A percentile compares a stretch with the other conserved stretches of the same genome.
These are phyloP conservation scores for Struthidea cinerea DNA, from an alignment of 2,113 vertebrate genomes.

Conservation along the genomic window DNA sequence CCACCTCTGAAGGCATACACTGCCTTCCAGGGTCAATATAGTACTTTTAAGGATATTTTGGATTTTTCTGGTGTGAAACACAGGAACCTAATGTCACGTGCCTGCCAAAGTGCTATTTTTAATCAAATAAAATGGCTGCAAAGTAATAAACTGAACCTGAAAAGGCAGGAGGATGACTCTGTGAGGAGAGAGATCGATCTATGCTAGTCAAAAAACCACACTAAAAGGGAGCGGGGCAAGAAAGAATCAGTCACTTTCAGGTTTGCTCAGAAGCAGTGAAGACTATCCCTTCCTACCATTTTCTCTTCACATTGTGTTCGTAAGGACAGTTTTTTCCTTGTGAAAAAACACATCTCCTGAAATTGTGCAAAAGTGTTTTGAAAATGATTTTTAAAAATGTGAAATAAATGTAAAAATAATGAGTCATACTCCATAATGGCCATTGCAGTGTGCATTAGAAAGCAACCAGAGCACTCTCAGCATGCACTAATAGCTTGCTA, in stretches of 20 bases:
- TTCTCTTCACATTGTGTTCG: background rate
- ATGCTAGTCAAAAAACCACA: background rate
- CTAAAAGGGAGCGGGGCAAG: background rate
- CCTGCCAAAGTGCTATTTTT: background rate
- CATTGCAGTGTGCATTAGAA: conserved; percentile 48
- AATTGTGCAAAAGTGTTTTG: conserved; percentile 33
- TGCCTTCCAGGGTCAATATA: background rate
- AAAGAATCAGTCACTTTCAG: background rate
- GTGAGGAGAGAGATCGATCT: background rate
- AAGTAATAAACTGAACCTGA: background rate
- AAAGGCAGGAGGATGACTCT: background rate
- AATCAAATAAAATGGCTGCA: background rate
- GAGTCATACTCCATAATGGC: conserved; percentile 48
- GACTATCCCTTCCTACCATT: background rate
- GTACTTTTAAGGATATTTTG: background rate
- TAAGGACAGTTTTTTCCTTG: background rate
- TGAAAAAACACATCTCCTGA: background rate
- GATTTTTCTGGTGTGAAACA: background rate
- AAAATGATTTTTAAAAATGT: conserved; percentile 52
- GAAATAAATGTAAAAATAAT: conserved; percentile 62
- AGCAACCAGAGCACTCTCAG: conserved; percentile 55
- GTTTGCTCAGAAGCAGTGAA: background rate
- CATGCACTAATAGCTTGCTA: conserved; percentile 51
- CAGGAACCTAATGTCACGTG: background rate
- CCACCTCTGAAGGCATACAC: background rate